phyloP scores from a whole-genome alignment of 2,888 invertebrate genomes.

The Drosophila sordidula region DNA sequence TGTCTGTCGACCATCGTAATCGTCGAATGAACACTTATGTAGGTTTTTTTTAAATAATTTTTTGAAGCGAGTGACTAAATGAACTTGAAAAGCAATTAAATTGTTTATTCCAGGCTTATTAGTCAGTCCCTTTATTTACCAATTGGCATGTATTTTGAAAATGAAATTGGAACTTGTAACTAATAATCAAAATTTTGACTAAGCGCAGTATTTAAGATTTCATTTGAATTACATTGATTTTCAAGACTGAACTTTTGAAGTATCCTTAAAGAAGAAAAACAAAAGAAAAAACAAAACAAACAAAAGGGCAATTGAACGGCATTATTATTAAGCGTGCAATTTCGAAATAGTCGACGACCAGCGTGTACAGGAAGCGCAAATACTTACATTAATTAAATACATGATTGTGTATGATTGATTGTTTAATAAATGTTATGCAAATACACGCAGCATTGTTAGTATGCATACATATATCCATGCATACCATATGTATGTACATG shows the following conservation, averaged over 20 bases:
- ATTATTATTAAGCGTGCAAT: conserved; percentile 54
- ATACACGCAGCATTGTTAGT: neutral
- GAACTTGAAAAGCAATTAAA: conserved; percentile 33
- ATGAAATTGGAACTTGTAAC: conserved; percentile 42
- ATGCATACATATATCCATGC: conserved; percentile 6
- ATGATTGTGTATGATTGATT: neutral
- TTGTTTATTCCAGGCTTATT: conserved; percentile 29
- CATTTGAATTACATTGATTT: conserved; percentile 72
- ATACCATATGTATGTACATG: conserved; percentile 1
- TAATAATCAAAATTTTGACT: conserved; percentile 61
- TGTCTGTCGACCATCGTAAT: conserved; percentile 7
- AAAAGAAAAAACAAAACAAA: conserved; percentile 3
- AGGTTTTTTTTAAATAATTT: neutral
- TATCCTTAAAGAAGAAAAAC: conserved; percentile 52
- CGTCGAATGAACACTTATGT: neutral
- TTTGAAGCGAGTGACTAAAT: neutral
- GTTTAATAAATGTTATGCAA: neutral
- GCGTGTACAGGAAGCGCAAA: conserved; percentile 7
- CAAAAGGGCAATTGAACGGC: conserved; percentile 35
- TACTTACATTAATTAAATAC: conserved; percentile 13
- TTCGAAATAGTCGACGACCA: conserved; percentile 40
- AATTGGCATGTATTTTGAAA: conserved; percentile 39
- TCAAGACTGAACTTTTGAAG: conserved; percentile 77
- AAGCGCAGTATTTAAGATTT: conserved; percentile 61
- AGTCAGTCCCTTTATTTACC: conserved; percentile 21